Evolutionary conservation across 2,888 invertebrate species (phyloP).

Genomic region (Fragum sueziense): DNA sequence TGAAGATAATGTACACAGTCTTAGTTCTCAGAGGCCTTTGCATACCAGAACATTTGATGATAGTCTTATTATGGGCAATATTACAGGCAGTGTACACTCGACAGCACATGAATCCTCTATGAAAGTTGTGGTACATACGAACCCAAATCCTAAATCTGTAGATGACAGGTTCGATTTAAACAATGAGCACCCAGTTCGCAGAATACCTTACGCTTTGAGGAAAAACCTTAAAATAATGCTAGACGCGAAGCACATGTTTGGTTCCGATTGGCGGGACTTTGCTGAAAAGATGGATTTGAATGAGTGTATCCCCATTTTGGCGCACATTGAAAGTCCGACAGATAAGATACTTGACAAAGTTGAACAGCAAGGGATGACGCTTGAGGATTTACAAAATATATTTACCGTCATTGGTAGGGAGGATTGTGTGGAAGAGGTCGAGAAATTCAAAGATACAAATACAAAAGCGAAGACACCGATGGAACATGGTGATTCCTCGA

Average conservation of each 20-base stretch:
- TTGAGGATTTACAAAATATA: conserved; percentile 40
- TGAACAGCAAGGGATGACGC: conserved; percentile 42
- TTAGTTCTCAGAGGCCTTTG: no score
- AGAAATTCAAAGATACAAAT: conserved; percentile 5
- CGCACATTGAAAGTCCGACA: conserved; percentile 54
- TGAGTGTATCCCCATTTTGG: conserved; percentile 53
- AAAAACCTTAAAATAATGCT: conserved; percentile 57
- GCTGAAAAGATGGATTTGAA: conserved; percentile 56
- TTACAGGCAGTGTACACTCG: no score
- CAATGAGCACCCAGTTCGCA: background rate
- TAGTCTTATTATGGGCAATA: no score
- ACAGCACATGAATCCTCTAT: background rate
- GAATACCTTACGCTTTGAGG: conserved; percentile 44
- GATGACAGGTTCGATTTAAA: conserved; percentile 5
- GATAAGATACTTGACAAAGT: conserved; percentile 52
- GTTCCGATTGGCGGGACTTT: conserved; percentile 63
- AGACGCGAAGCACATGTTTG: conserved; percentile 47
- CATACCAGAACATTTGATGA: no score
- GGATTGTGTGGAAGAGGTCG: conserved; percentile 33
- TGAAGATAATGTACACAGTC: no score
- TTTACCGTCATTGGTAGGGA: conserved; percentile 28
- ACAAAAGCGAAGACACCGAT: background rate
- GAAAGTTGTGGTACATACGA: background rate
- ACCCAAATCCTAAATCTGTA: background rate
- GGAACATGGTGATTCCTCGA: background rate